These are phyloP conservation scores for Stenchaetothrips biformis DNA, from an alignment of 2,888 invertebrate genomes.

Conservation along the genomic window DNA sequence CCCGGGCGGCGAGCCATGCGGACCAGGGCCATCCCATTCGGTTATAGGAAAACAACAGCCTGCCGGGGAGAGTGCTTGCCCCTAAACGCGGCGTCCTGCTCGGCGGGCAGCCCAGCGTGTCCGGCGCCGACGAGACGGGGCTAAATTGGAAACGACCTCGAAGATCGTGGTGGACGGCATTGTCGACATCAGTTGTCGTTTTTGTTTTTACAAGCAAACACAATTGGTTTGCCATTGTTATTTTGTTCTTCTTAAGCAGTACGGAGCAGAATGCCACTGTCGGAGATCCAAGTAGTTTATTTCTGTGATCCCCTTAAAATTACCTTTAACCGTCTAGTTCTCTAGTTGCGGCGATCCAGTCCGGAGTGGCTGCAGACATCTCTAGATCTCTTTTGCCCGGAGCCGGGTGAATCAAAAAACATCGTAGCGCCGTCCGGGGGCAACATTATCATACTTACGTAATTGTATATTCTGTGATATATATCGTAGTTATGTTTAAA, in stretches of 20 bases:
- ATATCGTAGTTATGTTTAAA: conserved; percentile 11
- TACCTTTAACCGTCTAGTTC: neutral
- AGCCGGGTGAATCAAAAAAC: neutral
- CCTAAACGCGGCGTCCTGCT: too few species aligned
- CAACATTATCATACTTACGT: neutral
- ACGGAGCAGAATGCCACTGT: neutral
- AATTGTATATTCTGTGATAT: conserved; percentile 24
- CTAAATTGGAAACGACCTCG: too few species aligned
- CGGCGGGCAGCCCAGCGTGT: too few species aligned
- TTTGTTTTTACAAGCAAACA: neutral
- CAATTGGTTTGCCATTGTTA: neutral
- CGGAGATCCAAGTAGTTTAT: neutral
- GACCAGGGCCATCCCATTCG: too few species aligned
- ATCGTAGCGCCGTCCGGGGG: neutral
- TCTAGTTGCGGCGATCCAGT: too few species aligned
- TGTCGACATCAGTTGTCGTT: neutral
- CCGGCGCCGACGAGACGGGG: too few species aligned
- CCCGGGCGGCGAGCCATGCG: neutral
- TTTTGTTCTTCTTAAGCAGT: neutral
- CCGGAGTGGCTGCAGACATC: too few species aligned
- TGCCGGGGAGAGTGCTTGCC: too few species aligned
- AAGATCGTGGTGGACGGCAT: neutral
- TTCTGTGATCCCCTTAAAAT: conserved; percentile 7
- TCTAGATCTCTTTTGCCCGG: too few species aligned
- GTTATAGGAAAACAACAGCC: too few species aligned